phyloP scores from a whole-genome alignment of 2,888 invertebrate genomes.

The Drosophila nr. perissopoda region DNA sequence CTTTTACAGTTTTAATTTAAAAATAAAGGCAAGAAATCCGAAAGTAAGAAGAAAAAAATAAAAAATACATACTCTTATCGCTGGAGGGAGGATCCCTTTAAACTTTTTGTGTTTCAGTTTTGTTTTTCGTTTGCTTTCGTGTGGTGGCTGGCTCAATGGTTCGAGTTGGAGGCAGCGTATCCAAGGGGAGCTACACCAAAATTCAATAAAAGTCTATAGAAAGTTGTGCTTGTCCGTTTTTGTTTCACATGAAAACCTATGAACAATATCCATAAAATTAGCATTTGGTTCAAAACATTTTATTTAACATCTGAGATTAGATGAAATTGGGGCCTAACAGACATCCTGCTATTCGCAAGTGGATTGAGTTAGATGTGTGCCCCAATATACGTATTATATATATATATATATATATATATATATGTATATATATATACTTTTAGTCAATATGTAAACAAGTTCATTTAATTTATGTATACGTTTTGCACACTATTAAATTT shows the following conservation, averaged over 20 bases:
- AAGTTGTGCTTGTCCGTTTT: slow-evolving; percentile 50
- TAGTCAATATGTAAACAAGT: slow-evolving; percentile 53
- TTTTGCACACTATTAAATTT: slow-evolving; percentile 52
- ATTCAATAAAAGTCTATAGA: slow-evolving; percentile 65
- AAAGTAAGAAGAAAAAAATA: slow-evolving; percentile 24
- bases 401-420: background rate
- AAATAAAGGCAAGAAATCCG: slow-evolving; percentile 61
- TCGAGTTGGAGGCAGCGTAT: background rate
- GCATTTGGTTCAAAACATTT: slow-evolving; percentile 62
- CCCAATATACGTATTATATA: slow-evolving; percentile 3
- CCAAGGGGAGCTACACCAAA: slow-evolving; percentile 38
- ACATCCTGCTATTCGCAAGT: slow-evolving; percentile 2
- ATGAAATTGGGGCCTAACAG: slow-evolving; percentile 55
- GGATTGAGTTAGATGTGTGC: slow-evolving; percentile 10
- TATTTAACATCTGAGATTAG: slow-evolving; percentile 68
- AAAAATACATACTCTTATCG: slow-evolving; percentile 37
- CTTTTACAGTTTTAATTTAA: slow-evolving; percentile 64
- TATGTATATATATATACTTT: slow-evolving; percentile 5
- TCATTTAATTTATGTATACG: slow-evolving; percentile 52
- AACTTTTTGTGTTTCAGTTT: slow-evolving; percentile 61
- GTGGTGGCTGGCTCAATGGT: slow-evolving; percentile 28
- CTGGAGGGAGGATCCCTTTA: slow-evolving; percentile 59
- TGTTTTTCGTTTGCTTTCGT: slow-evolving; percentile 45
- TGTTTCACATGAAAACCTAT: slow-evolving; percentile 52
- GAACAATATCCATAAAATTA: slow-evolving; percentile 64